Evolutionary conservation across 2,797 vertebrate genomes (phyloP), one percentile per base, ranked within the genome.

Genomic region (Anolis apletophallus): DNA sequence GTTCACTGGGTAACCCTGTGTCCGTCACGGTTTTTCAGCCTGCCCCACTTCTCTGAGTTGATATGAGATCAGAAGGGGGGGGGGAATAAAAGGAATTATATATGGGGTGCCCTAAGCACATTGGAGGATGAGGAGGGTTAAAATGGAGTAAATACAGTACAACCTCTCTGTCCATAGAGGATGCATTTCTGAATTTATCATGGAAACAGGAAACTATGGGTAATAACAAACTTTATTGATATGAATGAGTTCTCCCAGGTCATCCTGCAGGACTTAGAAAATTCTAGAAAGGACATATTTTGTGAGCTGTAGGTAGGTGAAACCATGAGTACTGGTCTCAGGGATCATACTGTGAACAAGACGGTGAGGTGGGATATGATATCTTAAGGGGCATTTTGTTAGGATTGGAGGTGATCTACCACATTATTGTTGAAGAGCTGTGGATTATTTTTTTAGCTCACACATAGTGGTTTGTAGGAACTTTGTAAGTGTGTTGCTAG

Each of bases 381-480:
- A 40, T 85, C 67, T 57, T 54, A 72, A 40, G n/a, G 32, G 36
- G 13, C 12, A 16, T 26, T 85, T 50, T 34, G 14, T 55, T 14
- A 73, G 40, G 77, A n/a, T 19, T 74, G 57, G 40, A 36, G 17
- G 50, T 85, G 26, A 13, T 72, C 54, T 36, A 59, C 54, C 36
- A 16, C n/a, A 34, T 69, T 81, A 67, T 54, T 54, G 52, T 57
- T 61, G 13, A 9, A 34, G 10, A n/a, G 19, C 32, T 55, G 21
- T 52, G 19, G 61, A 46, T 85, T 71, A 68, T 68, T n/a, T n/a
- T 46, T 81, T 86, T 74, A 59, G 36, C 67, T 29, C 68, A 23
- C 57, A 64, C 61, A 14, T 32, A 50, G 68, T 86, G 17, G 19
- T 9, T 71, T 67, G 32, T 23, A 75, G 34, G 71, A 76, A 68